Conservation (phyloP, 2,113 vertebrate species). For the Sylvia atricapilla region DNA sequence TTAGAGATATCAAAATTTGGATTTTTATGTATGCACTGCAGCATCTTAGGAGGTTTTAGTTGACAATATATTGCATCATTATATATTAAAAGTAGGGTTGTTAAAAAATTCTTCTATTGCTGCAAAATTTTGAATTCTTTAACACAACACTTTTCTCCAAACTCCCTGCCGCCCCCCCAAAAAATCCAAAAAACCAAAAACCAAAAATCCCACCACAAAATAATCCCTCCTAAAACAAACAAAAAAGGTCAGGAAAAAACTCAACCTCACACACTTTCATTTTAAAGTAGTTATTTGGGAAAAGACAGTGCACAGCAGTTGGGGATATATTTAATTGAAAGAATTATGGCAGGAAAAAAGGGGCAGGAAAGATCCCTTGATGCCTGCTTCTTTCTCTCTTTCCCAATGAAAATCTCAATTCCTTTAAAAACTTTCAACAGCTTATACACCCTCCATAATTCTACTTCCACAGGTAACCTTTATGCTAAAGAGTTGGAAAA, state of each 20-base stretch:
- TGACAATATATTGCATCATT: neutral
- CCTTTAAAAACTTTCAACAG: neutral
- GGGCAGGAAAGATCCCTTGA: neutral
- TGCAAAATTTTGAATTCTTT: neutral
- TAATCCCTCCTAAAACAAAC: neutral
- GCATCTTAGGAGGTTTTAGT: neutral
- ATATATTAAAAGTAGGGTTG: neutral
- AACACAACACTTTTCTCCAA: neutral
- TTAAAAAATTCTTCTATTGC: neutral
- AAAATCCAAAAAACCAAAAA: neutral
- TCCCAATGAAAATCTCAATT: neutral
- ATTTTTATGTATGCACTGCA: neutral
- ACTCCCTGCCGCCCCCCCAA: rapidly evolving
- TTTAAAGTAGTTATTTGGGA: neutral
- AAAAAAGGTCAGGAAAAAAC: neutral
- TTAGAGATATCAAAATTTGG: neutral
- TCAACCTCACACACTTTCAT: neutral
- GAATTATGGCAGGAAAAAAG: neutral
- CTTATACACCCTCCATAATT: neutral
- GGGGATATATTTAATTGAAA: neutral
- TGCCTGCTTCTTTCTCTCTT: neutral
- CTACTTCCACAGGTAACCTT: neutral
- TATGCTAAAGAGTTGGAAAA: constrained; percentile 2
- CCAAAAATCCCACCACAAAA: neutral
- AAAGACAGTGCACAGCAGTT: neutral